Conservation (phyloP, 2,797 vertebrate genomes). For the Mareca strepera region DNA sequence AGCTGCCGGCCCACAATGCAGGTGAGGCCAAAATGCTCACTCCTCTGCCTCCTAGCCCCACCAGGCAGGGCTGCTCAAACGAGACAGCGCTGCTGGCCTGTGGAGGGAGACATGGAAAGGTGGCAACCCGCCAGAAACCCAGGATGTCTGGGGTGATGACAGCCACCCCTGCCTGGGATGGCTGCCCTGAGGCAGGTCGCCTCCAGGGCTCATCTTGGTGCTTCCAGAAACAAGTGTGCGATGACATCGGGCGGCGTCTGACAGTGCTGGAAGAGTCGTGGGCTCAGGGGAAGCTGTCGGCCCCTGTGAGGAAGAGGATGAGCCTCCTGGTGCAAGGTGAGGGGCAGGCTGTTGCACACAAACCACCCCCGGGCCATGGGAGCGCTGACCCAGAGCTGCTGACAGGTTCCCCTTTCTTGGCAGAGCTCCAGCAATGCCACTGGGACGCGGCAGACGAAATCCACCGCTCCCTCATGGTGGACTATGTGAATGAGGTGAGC, state of each 20-base stretch:
- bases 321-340: slow-evolving; percentile 83
- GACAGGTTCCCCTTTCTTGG: neutral
- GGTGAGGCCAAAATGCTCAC: slow-evolving; percentile 71
- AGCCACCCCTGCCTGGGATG: neutral
- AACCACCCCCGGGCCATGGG: rapidly evolving
- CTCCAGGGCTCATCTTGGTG: neutral
- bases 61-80: neutral
- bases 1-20: slow-evolving; percentile 79
- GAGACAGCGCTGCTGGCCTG: neutral
- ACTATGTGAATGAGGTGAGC: slow-evolving; percentile 93
- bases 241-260: slow-evolving; percentile 88
- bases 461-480: slow-evolving; percentile 93
- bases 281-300: slow-evolving; percentile 85
- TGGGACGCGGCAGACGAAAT: slow-evolving; percentile 92
- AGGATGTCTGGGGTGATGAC: rapidly evolving
- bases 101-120: neutral
- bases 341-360: rapidly evolving
- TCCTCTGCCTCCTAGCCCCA: neutral
- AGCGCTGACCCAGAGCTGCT: rapidly evolving
- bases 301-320: slow-evolving; percentile 89
- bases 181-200: neutral
- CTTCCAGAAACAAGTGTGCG: slow-evolving; percentile 89
- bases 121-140: neutral
- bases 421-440: slow-evolving; percentile 82
- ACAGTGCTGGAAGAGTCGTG: slow-evolving; percentile 86